Evolutionary conservation across 2,888 invertebrate genomes (phyloP).

Genomic region (Platynereis dumerilii): DNA sequence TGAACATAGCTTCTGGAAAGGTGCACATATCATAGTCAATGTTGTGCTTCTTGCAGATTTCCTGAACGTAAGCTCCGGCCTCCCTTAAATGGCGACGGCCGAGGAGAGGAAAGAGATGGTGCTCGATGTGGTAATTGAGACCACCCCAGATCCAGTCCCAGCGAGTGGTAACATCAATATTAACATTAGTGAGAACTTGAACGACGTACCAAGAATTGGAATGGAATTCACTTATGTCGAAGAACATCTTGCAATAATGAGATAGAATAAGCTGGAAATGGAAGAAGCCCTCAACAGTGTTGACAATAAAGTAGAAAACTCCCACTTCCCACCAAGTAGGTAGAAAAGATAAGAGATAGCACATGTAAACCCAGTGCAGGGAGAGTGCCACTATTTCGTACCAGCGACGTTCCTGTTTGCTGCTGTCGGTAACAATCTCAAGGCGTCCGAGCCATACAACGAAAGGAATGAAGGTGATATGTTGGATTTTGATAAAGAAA

Average conservation of each 20-base stretch:
- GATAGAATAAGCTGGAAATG: conserved; percentile 34
- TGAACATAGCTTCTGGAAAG: conserved; percentile 23
- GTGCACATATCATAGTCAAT: conserved; percentile 31
- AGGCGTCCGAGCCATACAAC: conserved; percentile 26
- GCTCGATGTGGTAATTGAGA: conserved; percentile 36
- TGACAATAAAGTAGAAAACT: conserved; percentile 29
- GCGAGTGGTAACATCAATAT: conserved; percentile 26
- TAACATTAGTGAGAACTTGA: conserved; percentile 32
- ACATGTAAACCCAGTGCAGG: conserved; percentile 32
- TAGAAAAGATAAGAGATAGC: conserved; percentile 24
- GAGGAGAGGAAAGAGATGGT: conserved; percentile 33
- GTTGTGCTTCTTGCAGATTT: conserved; percentile 29
- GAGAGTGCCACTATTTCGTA: conserved; percentile 26
- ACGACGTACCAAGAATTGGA: conserved; percentile 25
- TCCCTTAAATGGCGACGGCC: conserved; percentile 24
- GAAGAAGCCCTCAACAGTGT: conserved; percentile 28
- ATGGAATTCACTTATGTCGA: conserved; percentile 24
- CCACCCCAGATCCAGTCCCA: conserved; percentile 37
- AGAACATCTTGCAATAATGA: conserved; percentile 34
- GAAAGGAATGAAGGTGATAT: conserved; percentile 36
- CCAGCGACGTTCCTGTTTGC: conserved; percentile 27
- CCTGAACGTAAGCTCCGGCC: conserved; percentile 25
- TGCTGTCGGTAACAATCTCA: conserved; percentile 30
- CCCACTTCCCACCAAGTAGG: conserved; percentile 30
- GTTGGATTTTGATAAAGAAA: conserved; percentile 30